These are phyloP conservation scores for Silurus aristotelis DNA, from an alignment of 2,797 vertebrate genomes.

Conservation along the genomic window DNA sequence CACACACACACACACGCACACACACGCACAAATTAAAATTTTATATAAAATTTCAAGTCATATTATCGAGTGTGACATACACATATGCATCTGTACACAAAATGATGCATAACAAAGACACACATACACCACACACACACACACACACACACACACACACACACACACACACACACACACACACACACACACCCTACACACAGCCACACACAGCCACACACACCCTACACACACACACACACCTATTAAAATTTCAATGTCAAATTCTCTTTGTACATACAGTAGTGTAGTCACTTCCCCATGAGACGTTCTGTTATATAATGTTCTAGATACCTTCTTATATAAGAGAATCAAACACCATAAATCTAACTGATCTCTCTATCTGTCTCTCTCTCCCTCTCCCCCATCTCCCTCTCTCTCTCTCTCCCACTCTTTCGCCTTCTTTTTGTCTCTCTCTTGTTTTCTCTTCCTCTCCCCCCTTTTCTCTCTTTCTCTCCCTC, in stretches of 20 bases:
- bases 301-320: conserved; percentile 36
- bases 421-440: not conserved
- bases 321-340: conserved; percentile 43
- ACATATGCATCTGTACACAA: not conserved
- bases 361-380: conserved; percentile 3
- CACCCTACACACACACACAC: not conserved
- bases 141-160: not conserved
- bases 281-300: conserved; percentile 10
- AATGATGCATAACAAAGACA: not conserved
- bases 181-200: not conserved
- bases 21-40: too few relatives aligned
- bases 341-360: conserved; percentile 31
- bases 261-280: not conserved
- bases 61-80: not conserved
- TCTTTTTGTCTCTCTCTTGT: too few relatives aligned
- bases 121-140: not conserved
- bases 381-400: not conserved
- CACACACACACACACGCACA: too few relatives aligned
- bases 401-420: not conserved
- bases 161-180: not conserved
- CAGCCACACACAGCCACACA: not conserved
- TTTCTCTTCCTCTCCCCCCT: too few relatives aligned
- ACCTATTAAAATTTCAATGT: not conserved
- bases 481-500: not conserved
- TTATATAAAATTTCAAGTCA: not conserved